Evolutionary conservation across 2,888 invertebrate genomes (phyloP).

Genomic region (Ennomos fuscantarius): DNA sequence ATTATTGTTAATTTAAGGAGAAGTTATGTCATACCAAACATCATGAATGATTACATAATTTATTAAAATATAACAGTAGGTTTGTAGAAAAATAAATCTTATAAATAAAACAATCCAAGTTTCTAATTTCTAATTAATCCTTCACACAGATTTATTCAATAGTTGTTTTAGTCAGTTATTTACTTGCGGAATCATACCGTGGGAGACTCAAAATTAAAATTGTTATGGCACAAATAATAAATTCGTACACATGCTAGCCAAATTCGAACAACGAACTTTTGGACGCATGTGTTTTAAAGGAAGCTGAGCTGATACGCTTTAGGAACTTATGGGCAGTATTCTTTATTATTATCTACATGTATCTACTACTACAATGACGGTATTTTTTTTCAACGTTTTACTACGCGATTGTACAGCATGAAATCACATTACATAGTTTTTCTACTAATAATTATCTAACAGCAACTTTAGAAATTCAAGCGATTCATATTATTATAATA

Average conservation of each 20-base stretch:
- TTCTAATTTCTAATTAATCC: slow-evolving; percentile 25
- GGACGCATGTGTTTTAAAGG: slow-evolving; percentile 10
- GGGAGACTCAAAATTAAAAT: slow-evolving; percentile 26
- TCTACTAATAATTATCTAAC: too few species aligned
- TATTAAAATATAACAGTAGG: slow-evolving; percentile 51
- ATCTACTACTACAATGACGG: too few species aligned
- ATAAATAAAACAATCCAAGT: slow-evolving; percentile 31
- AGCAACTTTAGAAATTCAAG: too few species aligned
- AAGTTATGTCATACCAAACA: slow-evolving; percentile 19
- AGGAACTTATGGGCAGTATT: slow-evolving; percentile 12
- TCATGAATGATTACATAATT: slow-evolving; percentile 45
- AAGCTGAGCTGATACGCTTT: slow-evolving; percentile 12
- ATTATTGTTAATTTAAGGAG: neutral
- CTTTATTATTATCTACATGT: neutral
- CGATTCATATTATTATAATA: neutral
- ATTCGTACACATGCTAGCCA: slow-evolving; percentile 27
- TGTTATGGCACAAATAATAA: slow-evolving; percentile 40
- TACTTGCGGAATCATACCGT: slow-evolving; percentile 9
- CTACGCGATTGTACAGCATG: too few species aligned
- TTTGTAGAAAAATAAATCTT: slow-evolving; percentile 35
- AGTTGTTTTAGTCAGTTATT: neutral
- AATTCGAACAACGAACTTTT: slow-evolving; percentile 20
- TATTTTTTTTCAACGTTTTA: too few species aligned
- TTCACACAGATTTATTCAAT: slow-evolving; percentile 22
- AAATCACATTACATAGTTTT: too few species aligned